Evolutionary conservation across 2,113 vertebrate genomes (phyloP).

Genomic region (Numenius arquata): DNA sequence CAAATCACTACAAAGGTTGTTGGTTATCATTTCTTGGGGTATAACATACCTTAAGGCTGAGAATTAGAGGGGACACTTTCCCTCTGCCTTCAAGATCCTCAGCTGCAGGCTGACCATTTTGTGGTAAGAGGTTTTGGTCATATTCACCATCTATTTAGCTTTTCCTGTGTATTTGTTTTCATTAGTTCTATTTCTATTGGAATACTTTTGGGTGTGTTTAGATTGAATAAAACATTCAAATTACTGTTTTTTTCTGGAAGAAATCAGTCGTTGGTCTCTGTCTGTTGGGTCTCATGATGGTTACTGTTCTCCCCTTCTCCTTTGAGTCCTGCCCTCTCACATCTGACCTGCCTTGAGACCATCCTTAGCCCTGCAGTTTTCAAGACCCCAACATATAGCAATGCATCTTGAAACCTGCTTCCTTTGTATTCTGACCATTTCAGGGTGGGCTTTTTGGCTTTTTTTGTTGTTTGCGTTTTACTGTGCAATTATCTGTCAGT

Average conservation of each 20-base stretch:
- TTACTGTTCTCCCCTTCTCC: not conserved
- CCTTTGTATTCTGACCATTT: not conserved
- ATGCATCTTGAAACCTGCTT: not conserved
- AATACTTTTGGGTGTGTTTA: not conserved
- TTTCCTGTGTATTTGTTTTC: not conserved
- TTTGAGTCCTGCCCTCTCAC: not conserved
- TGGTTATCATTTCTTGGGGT: not conserved
- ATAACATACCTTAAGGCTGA: not conserved
- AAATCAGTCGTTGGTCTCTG: fast-evolving
- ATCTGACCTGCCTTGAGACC: not conserved
- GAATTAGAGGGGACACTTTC: not conserved
- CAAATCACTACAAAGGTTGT: not conserved
- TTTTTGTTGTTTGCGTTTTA: not conserved
- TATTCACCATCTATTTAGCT: not conserved
- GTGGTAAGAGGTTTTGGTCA: not conserved
- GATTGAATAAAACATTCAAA: not conserved
- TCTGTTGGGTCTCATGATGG: not conserved
- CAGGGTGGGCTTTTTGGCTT: fast-evolving
- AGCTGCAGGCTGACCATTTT: not conserved
- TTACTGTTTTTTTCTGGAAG: not conserved
- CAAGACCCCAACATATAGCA: not conserved
- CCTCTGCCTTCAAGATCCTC: not conserved
- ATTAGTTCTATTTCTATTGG: not conserved
- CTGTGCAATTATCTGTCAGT: not conserved
- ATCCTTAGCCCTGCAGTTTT: not conserved